Evolutionary conservation across 2,797 vertebrate genomes (phyloP), one percentile per base, ranked within the genome.

Genomic region (Melanotaenia trifasciata): DNA sequence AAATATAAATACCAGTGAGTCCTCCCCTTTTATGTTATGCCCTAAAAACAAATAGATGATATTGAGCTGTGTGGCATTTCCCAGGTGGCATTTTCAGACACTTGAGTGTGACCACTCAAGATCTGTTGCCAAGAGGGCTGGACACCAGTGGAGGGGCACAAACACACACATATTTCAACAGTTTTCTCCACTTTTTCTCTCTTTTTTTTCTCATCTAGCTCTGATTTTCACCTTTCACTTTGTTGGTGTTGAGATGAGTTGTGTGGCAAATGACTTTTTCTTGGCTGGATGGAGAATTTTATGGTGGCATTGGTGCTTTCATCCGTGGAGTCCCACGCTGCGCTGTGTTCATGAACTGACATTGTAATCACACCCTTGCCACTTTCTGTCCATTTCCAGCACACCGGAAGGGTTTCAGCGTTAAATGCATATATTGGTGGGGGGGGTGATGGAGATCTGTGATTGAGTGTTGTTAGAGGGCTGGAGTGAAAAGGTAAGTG

Each of bases 291-390:
- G 79, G 81, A 26, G 89, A 67, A 88, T 91, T 90, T 90, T 89
- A 76, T 76, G 60, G 70, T 70, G 70, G 81, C 76, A 67, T 76
- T 47, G 68, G 62, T 64, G 81, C 87, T 88, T 88, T 87, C 86
- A 90, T 91, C 86, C 83, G 36, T 79, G 82, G 50, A 58, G 74
- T 84, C 86, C 87, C 84, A 81, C 45, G 13, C 69, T 79, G 75
- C n/a, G 67, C 58, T 0, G 61, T 62, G 81, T 79, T 91, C 84
- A 85, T 84, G 84, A 91, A 88, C 66, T 86, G 82, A 91, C 90
- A 85, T 86, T 70, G 54, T 89, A 91, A 93, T 88, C 77, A 87
- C 36, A 61, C 80, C 73, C 84, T 70, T 71, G 64, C 78, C 67
- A 72, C 63, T 74, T 81, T 86, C 76, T 70, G 74, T 80, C 74